phyloP scores from a whole-genome alignment of 2,113 vertebrate species.

The Octodon degus region DNA sequence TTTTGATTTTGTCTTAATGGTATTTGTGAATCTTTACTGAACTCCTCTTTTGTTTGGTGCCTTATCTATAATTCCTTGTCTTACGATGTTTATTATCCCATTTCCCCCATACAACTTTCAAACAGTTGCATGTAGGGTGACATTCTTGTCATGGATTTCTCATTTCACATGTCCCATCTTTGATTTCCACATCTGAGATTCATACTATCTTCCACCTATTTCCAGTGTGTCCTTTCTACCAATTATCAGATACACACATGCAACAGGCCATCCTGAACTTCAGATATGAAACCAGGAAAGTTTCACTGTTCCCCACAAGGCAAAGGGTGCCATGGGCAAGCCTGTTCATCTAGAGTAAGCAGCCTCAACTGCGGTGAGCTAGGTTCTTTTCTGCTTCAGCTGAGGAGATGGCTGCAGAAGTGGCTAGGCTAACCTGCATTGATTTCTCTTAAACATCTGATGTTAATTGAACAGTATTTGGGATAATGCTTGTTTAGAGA shows the following conservation, averaged over 20 bases:
- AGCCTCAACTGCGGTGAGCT: neutral
- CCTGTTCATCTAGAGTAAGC: neutral
- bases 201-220: neutral
- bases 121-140: neutral
- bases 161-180: neutral
- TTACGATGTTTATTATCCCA: accelerated
- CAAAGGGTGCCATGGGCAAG: neutral
- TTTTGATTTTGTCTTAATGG: neutral
- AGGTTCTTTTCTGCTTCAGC: neutral
- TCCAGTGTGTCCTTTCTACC: neutral
- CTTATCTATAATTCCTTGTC: neutral
- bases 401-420: neutral
- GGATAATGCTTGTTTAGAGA: neutral
- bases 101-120: neutral
- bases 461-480: neutral
- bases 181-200: neutral
- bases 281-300: neutral
- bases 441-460: neutral
- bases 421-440: neutral
- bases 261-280: neutral
- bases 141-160: neutral
- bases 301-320: neutral
- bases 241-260: neutral
- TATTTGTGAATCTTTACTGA: neutral
- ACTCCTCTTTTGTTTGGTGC: neutral